Conservation (phyloP, 2,888 invertebrate genomes). For the Cylindroiulus punctatus region DNA sequence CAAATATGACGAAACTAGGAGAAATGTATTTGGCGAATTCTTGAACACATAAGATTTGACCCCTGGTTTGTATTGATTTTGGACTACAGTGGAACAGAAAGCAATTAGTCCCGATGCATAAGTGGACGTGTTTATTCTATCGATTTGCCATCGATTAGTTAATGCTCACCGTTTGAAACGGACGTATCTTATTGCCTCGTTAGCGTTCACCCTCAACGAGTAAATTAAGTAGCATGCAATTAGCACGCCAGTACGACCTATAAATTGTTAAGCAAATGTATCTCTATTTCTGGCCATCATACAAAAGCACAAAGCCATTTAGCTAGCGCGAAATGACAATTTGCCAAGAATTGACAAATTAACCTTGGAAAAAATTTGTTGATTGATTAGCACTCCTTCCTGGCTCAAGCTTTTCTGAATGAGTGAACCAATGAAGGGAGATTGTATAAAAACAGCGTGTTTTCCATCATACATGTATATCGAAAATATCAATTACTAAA, state of each 20-base stretch:
- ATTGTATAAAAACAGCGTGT: neutral
- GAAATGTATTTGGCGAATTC: constrained; percentile 83
- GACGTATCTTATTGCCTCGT: constrained; percentile 83
- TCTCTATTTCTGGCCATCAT: neutral
- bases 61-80: constrained; percentile 82
- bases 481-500: too few relatives aligned
- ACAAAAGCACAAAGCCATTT: neutral
- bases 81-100: constrained; percentile 69
- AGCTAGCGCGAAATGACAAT: too few relatives aligned
- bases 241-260: constrained; percentile 85
- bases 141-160: constrained; percentile 24
- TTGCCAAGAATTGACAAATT: neutral
- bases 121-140: constrained; percentile 31
- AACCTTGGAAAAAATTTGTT: neutral
- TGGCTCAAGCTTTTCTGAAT: neutral
- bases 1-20: constrained; percentile 72
- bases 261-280: constrained; percentile 59
- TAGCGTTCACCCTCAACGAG: constrained; percentile 76
- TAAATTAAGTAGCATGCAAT: constrained; percentile 88
- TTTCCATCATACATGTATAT: too few relatives aligned
- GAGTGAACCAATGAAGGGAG: neutral
- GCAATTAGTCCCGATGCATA: neutral
- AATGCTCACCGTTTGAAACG: constrained; percentile 72
- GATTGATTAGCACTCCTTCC: neutral
- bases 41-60: constrained; percentile 82